Base-by-base conservation (phyloP, 1,140 invertebrate species). In the Protaetia brevitarsis region DNA sequence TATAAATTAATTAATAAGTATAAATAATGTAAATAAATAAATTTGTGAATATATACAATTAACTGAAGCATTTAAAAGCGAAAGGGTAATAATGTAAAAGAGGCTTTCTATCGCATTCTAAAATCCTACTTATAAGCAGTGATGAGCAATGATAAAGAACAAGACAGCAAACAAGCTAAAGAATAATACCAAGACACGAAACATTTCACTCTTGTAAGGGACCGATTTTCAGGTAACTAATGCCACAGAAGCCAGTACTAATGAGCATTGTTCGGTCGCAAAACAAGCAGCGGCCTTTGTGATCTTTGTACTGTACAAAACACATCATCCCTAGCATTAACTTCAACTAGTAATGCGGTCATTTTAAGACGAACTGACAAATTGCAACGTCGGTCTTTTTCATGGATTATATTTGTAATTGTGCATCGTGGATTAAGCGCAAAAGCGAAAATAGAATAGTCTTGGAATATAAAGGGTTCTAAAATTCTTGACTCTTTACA, bases 191-290 rank as follows among this genome's bases (percentile, higher is more conserved):
- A n/a, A 51, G 16, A 23, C 1, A 51, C 26, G 41, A 13, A 23
- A 23, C 21, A 23, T 51, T 81, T 74, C 58, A 80, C n/a, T 74
- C 3, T 80, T 74, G 36, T 81, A 76, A 45, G 26, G 19, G 79
- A 30, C 31, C 61, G 16, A 69, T n/a, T 69, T 66, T 65, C 69
- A 71, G 69, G 69, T 71, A 68, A 71, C 45, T 64, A 69, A 71
- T 56, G 69, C 64, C 63, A 68, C 63, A 70, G 68, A 71, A 69
- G 69, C 69, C 69, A 71, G 63, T 65, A 64, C 67, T 71, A 71
- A 71, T 71, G 69, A 65, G 63, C 58, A 71, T 69, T 67, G 69
- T 69, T 37, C 63, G 60, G 65, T 45, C 63, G 57, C 34, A 62
- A 71, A 69, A 71, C 67, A 71, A 70, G 66, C 31, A 60, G 67